Base-by-base conservation (phyloP, 2,888 invertebrate genomes). In the Cheilosia soror region DNA sequence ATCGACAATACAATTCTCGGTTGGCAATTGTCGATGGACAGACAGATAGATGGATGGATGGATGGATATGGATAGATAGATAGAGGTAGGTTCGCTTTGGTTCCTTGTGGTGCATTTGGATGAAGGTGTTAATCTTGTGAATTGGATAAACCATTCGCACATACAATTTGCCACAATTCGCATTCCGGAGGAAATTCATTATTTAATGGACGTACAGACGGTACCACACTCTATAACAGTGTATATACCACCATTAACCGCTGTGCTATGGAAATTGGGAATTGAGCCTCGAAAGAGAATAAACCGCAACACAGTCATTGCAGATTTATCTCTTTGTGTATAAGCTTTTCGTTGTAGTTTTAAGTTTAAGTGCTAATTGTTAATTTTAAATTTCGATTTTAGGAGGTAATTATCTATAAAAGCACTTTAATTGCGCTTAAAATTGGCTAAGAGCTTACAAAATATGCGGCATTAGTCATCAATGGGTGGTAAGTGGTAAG, bases 151-250 rank as follows among this genome's bases (percentile, higher is more conserved):
- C 51, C 68, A 76, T 85, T 80, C 73, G 69, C 79, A 84, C 58
- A 55, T 79, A 84, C 79, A 80, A 76, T 80, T 85, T 72, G 62
- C 85, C 80, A 68, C 85, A 80, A 72, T 66, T 81, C 49, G 25
- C 80, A 85, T 85, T 85, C 85, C 85, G 80, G 65, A 57, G 80
- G 80, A 81, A 80, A 85, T 77, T 85, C 80, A 85, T 85, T 85
- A 85, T 85, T 80, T 80, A 81, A 85, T 85, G 80, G 80, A 69
- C 66, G 29, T 20, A 20, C 20, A 40, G 15, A 37, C 49, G 9
- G 63, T n/a, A 20, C 20, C 55, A 25, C 6, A 7, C 5, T 20
- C 11, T n/a, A 37, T 6, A 20, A 27, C n/a, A 29, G 25, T 13
- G 20, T 5, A n/a, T n/a, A n/a, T n/a, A 20, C 20, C 20, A 11